These are phyloP conservation scores for Deroplatys truncata DNA, from an alignment of 2,888 invertebrate genomes.

Conservation along the genomic window DNA sequence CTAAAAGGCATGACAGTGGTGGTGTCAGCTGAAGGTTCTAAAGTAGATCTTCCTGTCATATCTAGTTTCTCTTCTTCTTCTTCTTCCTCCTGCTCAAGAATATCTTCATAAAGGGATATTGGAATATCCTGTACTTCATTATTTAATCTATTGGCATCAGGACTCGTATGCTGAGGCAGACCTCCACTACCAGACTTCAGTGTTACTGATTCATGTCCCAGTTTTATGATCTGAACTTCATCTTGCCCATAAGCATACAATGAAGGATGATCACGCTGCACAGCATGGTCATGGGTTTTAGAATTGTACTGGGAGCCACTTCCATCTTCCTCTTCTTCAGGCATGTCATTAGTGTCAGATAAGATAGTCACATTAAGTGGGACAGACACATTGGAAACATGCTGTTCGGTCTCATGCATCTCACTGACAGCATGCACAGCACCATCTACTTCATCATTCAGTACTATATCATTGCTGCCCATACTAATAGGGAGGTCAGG, in stretches of 20 bases:
- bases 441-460: constrained; percentile 29
- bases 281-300: background rate
- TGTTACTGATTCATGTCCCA: constrained; percentile 37
- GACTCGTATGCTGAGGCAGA: constrained; percentile 29
- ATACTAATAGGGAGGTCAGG: constrained; percentile 7
- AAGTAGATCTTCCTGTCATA: constrained; percentile 4
- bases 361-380: constrained; percentile 24
- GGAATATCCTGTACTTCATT: constrained; percentile 29
- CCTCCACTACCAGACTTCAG: constrained; percentile 27
- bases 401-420: constrained; percentile 10
- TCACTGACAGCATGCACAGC: constrained; percentile 28
- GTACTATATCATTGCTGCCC: constrained; percentile 28
- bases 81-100: background rate
- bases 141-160: constrained; percentile 34
- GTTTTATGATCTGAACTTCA: constrained; percentile 48
- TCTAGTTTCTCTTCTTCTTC: background rate
- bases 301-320: constrained; percentile 22
- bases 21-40: background rate
- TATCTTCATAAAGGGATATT: background rate
- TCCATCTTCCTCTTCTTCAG: constrained; percentile 32
- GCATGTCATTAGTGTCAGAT: constrained; percentile 38
- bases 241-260: constrained; percentile 45
- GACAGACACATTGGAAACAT: constrained; percentile 30
- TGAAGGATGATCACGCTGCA: constrained; percentile 32
- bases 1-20: background rate